phyloP scores from a whole-genome alignment of 2,888 invertebrate species.

The Boloria selene region DNA sequence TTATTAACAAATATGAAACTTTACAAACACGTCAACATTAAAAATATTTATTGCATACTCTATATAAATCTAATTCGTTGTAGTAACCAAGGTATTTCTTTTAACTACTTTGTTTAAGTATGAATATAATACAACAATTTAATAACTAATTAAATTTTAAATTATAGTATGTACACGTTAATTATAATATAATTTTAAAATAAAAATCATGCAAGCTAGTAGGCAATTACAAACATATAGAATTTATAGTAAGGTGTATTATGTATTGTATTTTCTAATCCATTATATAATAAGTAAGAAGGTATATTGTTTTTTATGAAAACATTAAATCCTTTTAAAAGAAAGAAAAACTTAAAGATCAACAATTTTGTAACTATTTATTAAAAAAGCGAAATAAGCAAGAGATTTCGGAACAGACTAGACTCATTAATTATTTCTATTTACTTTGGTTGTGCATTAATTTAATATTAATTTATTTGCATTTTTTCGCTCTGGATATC shows the following conservation, averaged over 20 bases:
- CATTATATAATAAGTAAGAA: no score
- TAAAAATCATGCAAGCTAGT: no score
- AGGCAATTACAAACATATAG: no score
- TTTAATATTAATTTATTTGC: conserved; percentile 14
- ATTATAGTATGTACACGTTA: conserved; percentile 12
- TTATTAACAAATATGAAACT: conserved; percentile 36
- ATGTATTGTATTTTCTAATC: no score
- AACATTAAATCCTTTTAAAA: no score
- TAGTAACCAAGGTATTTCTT: conserved; percentile 4
- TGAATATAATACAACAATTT: conserved; percentile 12
- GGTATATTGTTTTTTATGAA: no score
- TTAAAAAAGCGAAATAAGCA: conserved; percentile 1
- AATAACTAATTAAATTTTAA: conserved; percentile 5
- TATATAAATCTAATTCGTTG: conserved; percentile 27
- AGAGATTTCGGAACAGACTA: conserved; percentile 39
- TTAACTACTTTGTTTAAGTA: conserved; percentile 10
- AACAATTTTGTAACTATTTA: not conserved
- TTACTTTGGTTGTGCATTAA: conserved; percentile 45
- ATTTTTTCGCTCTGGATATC: conserved; percentile 10
- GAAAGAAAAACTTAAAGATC: not conserved
- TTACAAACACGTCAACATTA: conserved; percentile 32
- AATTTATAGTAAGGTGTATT: no score
- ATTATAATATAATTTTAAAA: not conserved
- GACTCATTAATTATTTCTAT: conserved; percentile 41
- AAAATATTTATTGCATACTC: conserved; percentile 27